Base-by-base conservation (phyloP, 1,140 invertebrate genomes). In the Zaprionus africanus region DNA sequence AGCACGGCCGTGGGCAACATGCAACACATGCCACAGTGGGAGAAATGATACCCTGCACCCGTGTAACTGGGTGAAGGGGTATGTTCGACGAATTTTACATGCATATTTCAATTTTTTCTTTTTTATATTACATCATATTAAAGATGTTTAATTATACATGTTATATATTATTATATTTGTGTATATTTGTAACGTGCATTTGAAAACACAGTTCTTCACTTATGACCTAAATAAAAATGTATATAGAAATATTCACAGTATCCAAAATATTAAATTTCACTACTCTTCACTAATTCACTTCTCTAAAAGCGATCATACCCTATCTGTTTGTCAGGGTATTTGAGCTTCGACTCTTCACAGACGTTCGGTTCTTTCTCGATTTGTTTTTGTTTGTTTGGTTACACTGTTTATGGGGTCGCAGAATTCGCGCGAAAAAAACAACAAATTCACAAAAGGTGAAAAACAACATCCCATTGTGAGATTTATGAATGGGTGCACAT, bases 401-500 rank as follows among this genome's bases (percentile, higher is more conserved):
- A 24, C 41, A 51, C 46, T 24, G 19, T 51, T 51, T 51, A 24
- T 51, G 46, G 46, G 19, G 11, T 51, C 46, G 19, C 46, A 4
- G 22, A 22, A 51, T 12, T 24, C 19, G 15, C 46, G 19, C 46
- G 11, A 17, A 43, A 43, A 43, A 43, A 43, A 2, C 15, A 43
- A 49, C 7, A 22, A 22, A 13, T 51, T n/a, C 46, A 49, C 19
- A 49, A 51, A 51, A 51, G 19, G 46, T 51, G 46, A 51, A 51
- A 51, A 51, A 51, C 46, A 24, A 51, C 46, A 17, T 4, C 19
- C 46, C 17, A 51, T 11, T 51, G 46, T 22, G 19, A 12, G 11
- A 51, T 51, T 51, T 22, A 51, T 51, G 46, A 51, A 51, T 51
- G 46, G 46, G 4, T 51, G 46, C 46, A 51, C 46, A 51, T 22